Percentiles rank a stretch among this genome's conserved stretches.
Conservation (phyloP, 2,797 vertebrate genomes). For the Anguilla obscura region DNA sequence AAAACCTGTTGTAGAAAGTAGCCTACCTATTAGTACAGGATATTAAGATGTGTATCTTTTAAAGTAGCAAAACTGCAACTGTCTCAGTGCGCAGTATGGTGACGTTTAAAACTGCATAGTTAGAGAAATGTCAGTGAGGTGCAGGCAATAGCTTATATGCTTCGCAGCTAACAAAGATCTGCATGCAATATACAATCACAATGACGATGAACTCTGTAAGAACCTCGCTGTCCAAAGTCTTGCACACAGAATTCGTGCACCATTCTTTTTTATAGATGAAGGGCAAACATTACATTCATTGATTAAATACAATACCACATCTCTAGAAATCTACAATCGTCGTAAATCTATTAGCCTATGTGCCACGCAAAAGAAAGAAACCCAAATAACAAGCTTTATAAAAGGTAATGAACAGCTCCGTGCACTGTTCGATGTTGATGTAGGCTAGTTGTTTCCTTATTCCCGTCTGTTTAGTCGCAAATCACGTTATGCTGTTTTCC, state of each 20-base stretch:
- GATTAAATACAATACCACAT: neutral
- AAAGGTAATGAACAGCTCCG: neutral
- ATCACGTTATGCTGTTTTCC: conserved; percentile 14
- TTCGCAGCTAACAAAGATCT: conserved; percentile 26
- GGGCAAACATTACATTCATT: neutral
- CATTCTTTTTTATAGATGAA: neutral
- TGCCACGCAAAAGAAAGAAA: neutral
- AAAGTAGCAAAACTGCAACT: conserved; percentile 11
- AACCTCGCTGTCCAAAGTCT: conserved; percentile 16
- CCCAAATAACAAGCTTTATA: neutral
- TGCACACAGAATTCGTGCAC: neutral
- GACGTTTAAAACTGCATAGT: conserved; percentile 13
- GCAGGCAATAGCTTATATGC: neutral
- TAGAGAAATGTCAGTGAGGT: neutral
- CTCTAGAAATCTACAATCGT: neutral
- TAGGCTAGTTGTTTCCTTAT: conserved; percentile 10
- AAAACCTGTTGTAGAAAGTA: conserved; percentile 22
- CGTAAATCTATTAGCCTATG: neutral
- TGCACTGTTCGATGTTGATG: neutral
- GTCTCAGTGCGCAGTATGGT: conserved; percentile 14
- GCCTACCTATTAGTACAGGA: conserved; percentile 8
- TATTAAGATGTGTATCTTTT: neutral
- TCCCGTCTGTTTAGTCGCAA: neutral
- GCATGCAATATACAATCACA: conserved; percentile 27
- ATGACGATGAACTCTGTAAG: conserved; percentile 25